A percentile compares a stretch with the other conserved stretches of the same genome.
phyloP scores from a whole-genome alignment of 2,888 invertebrate species.

The Aradus depressus region DNA sequence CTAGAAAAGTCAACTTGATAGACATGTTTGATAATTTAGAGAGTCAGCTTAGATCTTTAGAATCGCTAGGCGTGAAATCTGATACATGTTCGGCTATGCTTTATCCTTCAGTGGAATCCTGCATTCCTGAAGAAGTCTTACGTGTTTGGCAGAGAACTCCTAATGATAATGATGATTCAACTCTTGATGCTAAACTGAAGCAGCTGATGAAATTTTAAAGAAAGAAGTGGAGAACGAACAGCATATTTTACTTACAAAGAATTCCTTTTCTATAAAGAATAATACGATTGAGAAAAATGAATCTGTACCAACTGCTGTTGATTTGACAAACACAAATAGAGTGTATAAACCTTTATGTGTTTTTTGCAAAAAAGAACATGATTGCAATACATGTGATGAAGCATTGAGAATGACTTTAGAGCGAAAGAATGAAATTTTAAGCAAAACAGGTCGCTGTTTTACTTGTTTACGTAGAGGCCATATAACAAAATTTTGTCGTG shows the following conservation, averaged over 20 bases:
- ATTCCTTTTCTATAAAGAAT: too few species aligned
- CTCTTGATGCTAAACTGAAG: too few species aligned
- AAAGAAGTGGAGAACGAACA: slow-evolving; percentile 11
- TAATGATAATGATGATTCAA: too few species aligned
- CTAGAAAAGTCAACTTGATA: too few species aligned
- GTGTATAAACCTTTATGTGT: not conserved
- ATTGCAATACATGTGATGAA: not conserved
- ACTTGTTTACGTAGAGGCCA: not conserved
- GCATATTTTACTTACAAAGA: slow-evolving; percentile 2
- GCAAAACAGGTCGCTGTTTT: not conserved
- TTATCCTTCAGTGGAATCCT: too few species aligned
- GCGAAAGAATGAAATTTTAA: not conserved
- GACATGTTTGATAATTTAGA: too few species aligned
- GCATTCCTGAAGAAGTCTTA: too few species aligned
- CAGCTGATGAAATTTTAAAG: slow-evolving; percentile 9
- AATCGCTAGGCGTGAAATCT: too few species aligned
- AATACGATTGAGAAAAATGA: not conserved
- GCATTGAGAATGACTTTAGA: not conserved
- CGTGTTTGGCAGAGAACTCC: too few species aligned
- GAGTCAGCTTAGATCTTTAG: too few species aligned
- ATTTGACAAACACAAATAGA: not conserved
- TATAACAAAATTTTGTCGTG: not conserved
- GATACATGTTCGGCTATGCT: too few species aligned
- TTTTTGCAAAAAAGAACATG: slow-evolving; percentile 2
- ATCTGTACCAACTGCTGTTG: not conserved